Percentiles rank a stretch among this genome's conserved stretches.
Evolutionary conservation across 2,888 invertebrate species (phyloP).

Genomic region (Salticus scenicus): DNA sequence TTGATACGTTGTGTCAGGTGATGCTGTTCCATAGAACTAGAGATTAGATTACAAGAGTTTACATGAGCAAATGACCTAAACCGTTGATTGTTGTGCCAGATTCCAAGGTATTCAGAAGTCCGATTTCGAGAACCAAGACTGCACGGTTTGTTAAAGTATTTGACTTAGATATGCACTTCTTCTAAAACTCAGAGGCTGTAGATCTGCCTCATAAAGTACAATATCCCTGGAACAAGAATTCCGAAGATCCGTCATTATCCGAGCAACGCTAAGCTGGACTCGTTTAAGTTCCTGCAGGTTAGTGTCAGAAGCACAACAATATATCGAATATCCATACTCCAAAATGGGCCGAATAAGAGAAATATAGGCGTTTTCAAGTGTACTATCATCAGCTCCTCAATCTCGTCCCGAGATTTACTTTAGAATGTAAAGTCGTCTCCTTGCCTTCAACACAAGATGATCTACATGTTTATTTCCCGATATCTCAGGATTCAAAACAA

Average conservation of each 20-base stretch:
- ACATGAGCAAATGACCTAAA: background rate
- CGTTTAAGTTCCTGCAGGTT: conserved; percentile 3
- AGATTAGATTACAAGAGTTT: too few species aligned
- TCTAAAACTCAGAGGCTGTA: conserved; percentile 9
- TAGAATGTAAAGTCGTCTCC: conserved; percentile 8
- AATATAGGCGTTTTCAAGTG: conserved; percentile 13
- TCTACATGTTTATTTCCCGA: conserved; percentile 13
- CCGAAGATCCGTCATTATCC: background rate
- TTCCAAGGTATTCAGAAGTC: background rate
- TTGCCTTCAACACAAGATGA: background rate
- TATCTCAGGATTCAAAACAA: conserved; percentile 15
- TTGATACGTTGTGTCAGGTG: too few species aligned
- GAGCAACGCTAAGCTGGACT: conserved; percentile 3
- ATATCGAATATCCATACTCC: background rate
- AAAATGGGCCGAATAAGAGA: conserved; percentile 18
- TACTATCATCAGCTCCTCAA: background rate
- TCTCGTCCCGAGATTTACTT: conserved; percentile 2
- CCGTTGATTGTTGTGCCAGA: background rate
- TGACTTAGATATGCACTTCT: conserved; percentile 2
- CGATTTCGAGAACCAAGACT: background rate
- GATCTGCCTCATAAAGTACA: conserved; percentile 11
- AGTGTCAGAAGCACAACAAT: background rate
- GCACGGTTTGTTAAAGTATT: background rate
- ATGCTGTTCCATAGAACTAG: too few species aligned
- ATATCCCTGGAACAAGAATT: conserved; percentile 22